Evolutionary conservation across 1,140 invertebrate genomes (phyloP), one percentile per base, ranked within the genome.

Genomic region (Procambarus virginalis): DNA sequence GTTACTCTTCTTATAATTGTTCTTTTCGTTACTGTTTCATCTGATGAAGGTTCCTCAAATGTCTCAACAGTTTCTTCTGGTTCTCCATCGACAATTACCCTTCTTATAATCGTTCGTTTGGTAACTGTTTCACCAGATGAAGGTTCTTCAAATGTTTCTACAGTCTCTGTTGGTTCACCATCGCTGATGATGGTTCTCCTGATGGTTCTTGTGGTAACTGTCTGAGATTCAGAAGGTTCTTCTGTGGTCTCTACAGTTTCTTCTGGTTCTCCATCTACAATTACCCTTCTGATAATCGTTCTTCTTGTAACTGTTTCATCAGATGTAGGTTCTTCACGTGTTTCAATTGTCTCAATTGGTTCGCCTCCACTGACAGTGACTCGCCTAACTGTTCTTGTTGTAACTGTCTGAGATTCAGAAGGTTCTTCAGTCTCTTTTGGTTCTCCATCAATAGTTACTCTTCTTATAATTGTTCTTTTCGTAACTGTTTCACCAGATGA

Each of bases 111-210:
- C 14, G 58, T 83, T 83, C 45, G 70, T 12, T 14, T 77, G 5
- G 46, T 70, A 17, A 70, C 45, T 34, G 49, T 49, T 20, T 17
- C 51, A 34, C 8, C n/a, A 20, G 34, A 10, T 48, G 77, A 55
- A 20, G 46, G 46, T 20, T 55, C 77, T 3, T 78, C 75, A 34
- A 77, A 12, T 4, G 80, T 68, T 60, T 90, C 88, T 34, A 78
- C 82, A 45, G 60, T 79, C 22, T 76, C 73, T 51, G 45, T 22
- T 48, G 88, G 88, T 78, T 84, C 82, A 34, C 81, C 82, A 45
- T 78, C 80, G 68, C 84, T 49, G 8, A 84, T 80, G 45, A 68
- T 85, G 78, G 81, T 83, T 70, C 82, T 84, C 48, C 77, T 70
- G 20, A 84, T 68, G 3, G 79, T 81, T 82, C 80, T 89, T 10